Base-by-base conservation (phyloP, 2,113 vertebrate species). In the Elgaria multicarinata region DNA sequence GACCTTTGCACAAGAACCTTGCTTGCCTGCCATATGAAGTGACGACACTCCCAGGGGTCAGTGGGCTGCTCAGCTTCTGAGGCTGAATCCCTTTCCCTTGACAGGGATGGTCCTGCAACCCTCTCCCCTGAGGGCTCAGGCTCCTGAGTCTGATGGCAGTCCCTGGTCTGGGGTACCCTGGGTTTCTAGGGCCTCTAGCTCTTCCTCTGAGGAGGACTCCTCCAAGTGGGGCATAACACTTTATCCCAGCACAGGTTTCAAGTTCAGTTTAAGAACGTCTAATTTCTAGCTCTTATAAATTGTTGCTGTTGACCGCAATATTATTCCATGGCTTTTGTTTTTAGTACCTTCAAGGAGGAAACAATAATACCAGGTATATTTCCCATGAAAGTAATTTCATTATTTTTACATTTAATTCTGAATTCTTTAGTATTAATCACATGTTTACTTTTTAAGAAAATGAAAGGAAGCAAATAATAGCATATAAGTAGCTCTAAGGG, bases 281-380 rank as follows among this genome's bases (percentile, higher is more conserved):
- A 89, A 58, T 10, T 80, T 69, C 1, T 62, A 39, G 44, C 7
- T 91, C 62, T 87, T 93, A 78, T 74, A 81, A 88, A 78, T 28
- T 58, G 46, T 83, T 87, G 71, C 64, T 28, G 46, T 46, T 31
- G 76, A 8, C 16, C 87, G 18, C 4, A 64, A 89, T 3, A 75
- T 72, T 46, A 0, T 83, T 67, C 77, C 50, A 39, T n/a, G 76
- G 90, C 67, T 90, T 91, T 26, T 90, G 72, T 87, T 92, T n/a
- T 91, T 31, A 86, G 26, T 91, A 36, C 12, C 92, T 76, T 76
- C 64, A 78, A 87, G 83, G 67, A 87, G 55, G 91, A 83, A 88
- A 86, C 75, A 5, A 89, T 89, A 69, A 85, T 8, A 72, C 81
- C 91, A 85, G 39, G 69, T 39, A 44, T 80, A 71, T 85, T 82